Evolutionary conservation across 1,140 invertebrate genomes (phyloP).

Genomic region (Zaprionus tsacasi): DNA sequence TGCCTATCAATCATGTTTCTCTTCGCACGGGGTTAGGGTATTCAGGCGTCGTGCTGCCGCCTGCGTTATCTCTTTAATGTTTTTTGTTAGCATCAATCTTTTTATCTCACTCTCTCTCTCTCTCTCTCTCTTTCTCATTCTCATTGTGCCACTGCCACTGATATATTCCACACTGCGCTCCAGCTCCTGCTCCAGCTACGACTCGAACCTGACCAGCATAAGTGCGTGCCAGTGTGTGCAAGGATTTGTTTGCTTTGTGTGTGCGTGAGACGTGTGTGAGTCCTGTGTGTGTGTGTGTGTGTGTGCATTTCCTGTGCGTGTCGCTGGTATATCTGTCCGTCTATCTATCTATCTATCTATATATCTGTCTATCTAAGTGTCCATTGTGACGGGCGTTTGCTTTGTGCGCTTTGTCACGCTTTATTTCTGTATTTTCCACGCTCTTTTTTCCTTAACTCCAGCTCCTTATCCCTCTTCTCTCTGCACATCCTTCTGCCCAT

Average conservation of each 20-base stretch:
- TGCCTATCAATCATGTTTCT: constrained; percentile 33
- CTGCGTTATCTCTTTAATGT: constrained; percentile 40
- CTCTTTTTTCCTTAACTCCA: constrained; percentile 19
- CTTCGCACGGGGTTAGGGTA: constrained; percentile 7
- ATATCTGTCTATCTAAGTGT: constrained; percentile 69
- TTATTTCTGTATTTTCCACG: constrained; percentile 64
- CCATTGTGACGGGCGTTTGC: constrained; percentile 75
- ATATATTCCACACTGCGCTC: constrained; percentile 47
- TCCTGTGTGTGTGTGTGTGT: constrained; percentile 18
- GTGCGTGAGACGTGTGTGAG: constrained; percentile 35
- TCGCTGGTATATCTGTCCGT: constrained; percentile 51
- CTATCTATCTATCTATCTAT: constrained; percentile 50
- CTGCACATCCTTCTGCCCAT: constrained; percentile 13
- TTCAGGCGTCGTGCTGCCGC: constrained; percentile 18
- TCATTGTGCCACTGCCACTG: constrained; percentile 21
- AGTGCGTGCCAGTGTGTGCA: constrained; percentile 53
- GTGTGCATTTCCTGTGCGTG: constrained; percentile 56
- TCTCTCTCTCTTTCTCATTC: constrained; percentile 17
- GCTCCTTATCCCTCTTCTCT: background rate
- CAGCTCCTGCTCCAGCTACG: constrained; percentile 38
- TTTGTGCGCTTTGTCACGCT: constrained; percentile 78
- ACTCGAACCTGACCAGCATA: constrained; percentile 47
- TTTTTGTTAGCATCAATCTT: constrained; percentile 49
- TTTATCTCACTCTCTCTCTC: constrained; percentile 20
- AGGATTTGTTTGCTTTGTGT: constrained; percentile 73